These are phyloP conservation scores for Siphamia tubifer DNA, from an alignment of 2,113 vertebrate genomes.

Conservation along the genomic window DNA sequence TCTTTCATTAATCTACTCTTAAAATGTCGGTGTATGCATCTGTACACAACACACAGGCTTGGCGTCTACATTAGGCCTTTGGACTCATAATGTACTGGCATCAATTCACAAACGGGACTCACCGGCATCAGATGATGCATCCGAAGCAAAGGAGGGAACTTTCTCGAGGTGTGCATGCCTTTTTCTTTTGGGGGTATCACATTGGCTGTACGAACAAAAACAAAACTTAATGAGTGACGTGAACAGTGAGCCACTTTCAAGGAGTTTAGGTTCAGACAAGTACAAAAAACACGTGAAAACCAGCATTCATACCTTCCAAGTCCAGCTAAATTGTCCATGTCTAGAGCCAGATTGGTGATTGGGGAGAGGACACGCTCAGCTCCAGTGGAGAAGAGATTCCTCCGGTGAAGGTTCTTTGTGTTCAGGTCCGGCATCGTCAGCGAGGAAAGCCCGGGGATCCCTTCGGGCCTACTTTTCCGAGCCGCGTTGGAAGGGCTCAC, in stretches of 20 bases:
- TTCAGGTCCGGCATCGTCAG: conserved; percentile 43
- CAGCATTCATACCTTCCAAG: conserved; percentile 83
- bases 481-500: conserved; percentile 42
- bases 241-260: not conserved
- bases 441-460: conserved; percentile 54
- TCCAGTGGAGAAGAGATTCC: conserved; percentile 76
- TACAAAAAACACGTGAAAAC: not conserved
- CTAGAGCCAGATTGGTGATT: conserved; percentile 85
- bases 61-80: not conserved
- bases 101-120: conserved; percentile 45
- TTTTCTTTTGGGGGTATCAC: conserved; percentile 84
- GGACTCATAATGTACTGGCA: not conserved
- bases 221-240: not conserved
- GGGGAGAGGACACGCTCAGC: conserved; percentile 80
- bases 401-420: conserved; percentile 59
- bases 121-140: conserved; percentile 88
- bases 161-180: conserved; percentile 67
- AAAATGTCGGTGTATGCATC: too few relatives aligned
- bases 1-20: too few relatives aligned
- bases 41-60: too few relatives aligned
- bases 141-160: conserved; percentile 82
- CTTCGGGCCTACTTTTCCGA: conserved; percentile 52
- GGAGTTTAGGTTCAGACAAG: not conserved
- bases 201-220: conserved; percentile 58
- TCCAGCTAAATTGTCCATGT: conserved; percentile 82